Evolutionary conservation across 2,113 vertebrate species (phyloP), one percentile per base, ranked within the genome.

Genomic region (Sarotherodon lohbergeri): DNA sequence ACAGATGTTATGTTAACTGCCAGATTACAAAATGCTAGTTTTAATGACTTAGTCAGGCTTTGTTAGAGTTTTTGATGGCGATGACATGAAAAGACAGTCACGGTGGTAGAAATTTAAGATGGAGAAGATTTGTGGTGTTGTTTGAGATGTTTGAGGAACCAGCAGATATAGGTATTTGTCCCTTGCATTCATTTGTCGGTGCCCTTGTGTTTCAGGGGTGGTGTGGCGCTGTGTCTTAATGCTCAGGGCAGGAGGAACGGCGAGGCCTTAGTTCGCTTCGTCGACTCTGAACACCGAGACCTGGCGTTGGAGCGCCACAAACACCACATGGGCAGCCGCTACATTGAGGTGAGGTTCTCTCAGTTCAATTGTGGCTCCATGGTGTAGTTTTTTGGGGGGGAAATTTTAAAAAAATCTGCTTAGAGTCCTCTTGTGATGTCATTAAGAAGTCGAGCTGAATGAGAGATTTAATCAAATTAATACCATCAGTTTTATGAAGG

Each of bases 301-400:
- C 95, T 99, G 32, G 98, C 98, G 0, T 93, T 99, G 95, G 98
- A 98, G 91, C 97, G 98, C 66, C 98, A 99, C 91, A 99, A 99
- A 81, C 98, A 99, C 92, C 98, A 99, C 94, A 99, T 99, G 98
- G 98, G 98, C 29, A 97, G 97, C 95, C 97, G 98, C 93, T 99
- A 99, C 86, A 99, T 99, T 1, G 98, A 99, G 97, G 98, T 99
- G 29, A 22, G 56, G 27, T 39, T 52, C 11, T 12, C 10, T 32
- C 17, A 19, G 39, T 19, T 52, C 1, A 54, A 8, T 86, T 14
- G 34, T 63, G 17, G 34, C 22, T 61, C 57, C n/a, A 39, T 17
- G 19, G 39, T 5, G 9, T 36, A 2, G 8, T 34, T 43, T 80
- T 39, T 4, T 19, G 16, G 29, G 24, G 29, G 5, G 0, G 0